Conservation (phyloP, 2,113 vertebrate species). For the Elgaria multicarinata region DNA sequence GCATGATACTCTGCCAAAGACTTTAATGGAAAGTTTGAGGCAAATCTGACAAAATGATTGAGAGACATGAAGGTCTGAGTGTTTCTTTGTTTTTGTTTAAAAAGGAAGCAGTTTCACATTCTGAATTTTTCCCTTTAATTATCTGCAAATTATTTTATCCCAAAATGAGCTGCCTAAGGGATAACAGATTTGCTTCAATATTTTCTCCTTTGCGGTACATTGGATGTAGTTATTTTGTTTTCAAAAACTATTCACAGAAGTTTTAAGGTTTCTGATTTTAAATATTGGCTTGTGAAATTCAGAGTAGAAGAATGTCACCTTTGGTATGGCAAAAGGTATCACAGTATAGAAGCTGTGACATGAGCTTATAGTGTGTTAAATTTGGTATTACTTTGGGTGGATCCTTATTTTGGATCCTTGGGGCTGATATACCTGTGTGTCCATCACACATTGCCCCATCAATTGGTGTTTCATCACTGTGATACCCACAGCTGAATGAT, state of each 20-base stretch:
- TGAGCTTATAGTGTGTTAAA: not conserved
- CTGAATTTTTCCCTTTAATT: constrained; percentile 44
- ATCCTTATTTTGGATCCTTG: not conserved
- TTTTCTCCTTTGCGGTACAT: constrained; percentile 53
- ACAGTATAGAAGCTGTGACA: not conserved
- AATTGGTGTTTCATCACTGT: not conserved
- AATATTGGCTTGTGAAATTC: constrained; percentile 23
- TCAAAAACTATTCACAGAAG: constrained; percentile 47
- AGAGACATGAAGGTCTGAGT: constrained; percentile 34
- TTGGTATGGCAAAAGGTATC: constrained; percentile 19
- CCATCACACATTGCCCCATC: not conserved
- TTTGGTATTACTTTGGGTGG: not conserved
- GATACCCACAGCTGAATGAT: not conserved
- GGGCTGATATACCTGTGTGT: not conserved
- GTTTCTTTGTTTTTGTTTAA: not conserved
- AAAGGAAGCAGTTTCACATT: constrained; percentile 55
- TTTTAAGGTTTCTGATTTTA: constrained; percentile 41
- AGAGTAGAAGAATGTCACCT: constrained; percentile 32
- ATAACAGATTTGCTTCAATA: constrained; percentile 47
- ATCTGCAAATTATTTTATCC: constrained; percentile 44
- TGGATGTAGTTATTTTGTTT: constrained; percentile 48
- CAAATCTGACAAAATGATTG: constrained; percentile 53
- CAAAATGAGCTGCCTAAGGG: constrained; percentile 56
- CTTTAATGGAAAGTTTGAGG: constrained; percentile 59
- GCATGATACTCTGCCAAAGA: constrained; percentile 36